Conservation (phyloP, 2,797 vertebrate genomes). For the Hydrolagus colliei region DNA sequence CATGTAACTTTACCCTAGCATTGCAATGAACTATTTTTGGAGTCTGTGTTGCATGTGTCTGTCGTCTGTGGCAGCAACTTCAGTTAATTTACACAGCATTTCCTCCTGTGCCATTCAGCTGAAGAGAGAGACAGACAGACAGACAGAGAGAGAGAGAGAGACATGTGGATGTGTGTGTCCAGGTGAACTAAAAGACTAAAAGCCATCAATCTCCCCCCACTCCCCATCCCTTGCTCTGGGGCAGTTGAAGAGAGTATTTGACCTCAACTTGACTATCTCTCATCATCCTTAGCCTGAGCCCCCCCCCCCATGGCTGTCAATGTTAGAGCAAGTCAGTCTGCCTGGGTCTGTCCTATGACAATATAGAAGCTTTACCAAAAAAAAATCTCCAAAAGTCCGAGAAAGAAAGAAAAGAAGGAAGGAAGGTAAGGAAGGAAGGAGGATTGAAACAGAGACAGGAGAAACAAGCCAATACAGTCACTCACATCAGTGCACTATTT, state of each 20-base stretch:
- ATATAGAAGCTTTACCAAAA: constrained; percentile 20
- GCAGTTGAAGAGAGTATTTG: constrained; percentile 32
- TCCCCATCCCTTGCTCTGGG: background rate
- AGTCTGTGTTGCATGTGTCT: background rate
- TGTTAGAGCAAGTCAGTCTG: constrained; percentile 33
- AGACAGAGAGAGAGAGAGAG: background rate
- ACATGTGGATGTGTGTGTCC: background rate
- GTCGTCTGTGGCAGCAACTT: constrained; percentile 13
- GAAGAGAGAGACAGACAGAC: constrained; percentile 16
- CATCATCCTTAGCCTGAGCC: constrained; percentile 19
- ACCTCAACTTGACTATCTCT: constrained; percentile 36
- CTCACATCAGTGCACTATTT: constrained; percentile 15
- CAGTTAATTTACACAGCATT: constrained; percentile 15
- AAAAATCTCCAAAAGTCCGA: constrained; percentile 23
- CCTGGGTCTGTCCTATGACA: constrained; percentile 34
- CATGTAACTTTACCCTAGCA: constrained; percentile 30
- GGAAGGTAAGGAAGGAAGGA: too few species aligned
- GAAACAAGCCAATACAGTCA: background rate
- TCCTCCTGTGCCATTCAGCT: background rate
- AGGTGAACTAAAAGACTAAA: constrained; percentile 19
- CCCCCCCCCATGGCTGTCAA: background rate
- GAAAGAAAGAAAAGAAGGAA: constrained; percentile 26
- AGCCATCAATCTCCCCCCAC: background rate
- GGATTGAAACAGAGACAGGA: background rate
- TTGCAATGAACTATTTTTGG: constrained; percentile 25